phyloP scores from a whole-genome alignment of 2,888 invertebrate genomes.

The Caenorhabditis sinica region DNA sequence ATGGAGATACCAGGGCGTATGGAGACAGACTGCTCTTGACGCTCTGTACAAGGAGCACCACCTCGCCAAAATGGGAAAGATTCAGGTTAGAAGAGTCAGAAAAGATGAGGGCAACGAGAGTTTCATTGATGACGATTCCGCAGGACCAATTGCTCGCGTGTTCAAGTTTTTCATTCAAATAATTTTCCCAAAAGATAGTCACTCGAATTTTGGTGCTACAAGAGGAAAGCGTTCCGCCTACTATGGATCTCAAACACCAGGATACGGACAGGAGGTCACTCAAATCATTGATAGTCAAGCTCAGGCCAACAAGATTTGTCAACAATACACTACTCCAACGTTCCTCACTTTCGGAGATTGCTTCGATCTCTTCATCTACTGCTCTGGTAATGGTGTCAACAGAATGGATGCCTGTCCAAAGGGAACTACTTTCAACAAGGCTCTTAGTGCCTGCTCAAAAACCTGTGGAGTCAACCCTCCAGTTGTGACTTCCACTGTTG shows the following conservation, averaged over 20 bases:
- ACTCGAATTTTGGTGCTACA: constrained; percentile 47
- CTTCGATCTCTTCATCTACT: constrained; percentile 70
- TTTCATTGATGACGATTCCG: constrained; percentile 51
- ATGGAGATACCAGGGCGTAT: not conserved
- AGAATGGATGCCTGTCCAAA: constrained; percentile 71
- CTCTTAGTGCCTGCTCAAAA: constrained; percentile 41
- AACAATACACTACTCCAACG: constrained; percentile 33
- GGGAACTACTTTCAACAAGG: constrained; percentile 66
- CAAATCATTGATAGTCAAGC: constrained; percentile 45
- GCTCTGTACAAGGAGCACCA: too few species aligned
- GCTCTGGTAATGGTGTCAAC: too few species aligned
- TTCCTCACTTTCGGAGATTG: constrained; percentile 69
- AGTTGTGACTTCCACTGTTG: constrained; percentile 24
- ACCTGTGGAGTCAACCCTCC: constrained; percentile 37
- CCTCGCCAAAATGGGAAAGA: constrained; percentile 28
- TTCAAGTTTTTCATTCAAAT: constrained; percentile 50
- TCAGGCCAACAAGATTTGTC: constrained; percentile 50
- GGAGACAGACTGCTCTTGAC: constrained; percentile 41
- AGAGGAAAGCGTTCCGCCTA: too few species aligned
- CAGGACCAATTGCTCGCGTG: constrained; percentile 31
- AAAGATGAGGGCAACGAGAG: constrained; percentile 27
- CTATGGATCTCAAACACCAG: constrained; percentile 38
- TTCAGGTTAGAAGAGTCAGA: constrained; percentile 34
- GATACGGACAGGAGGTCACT: constrained; percentile 21
- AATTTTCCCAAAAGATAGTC: constrained; percentile 43